Base-by-base conservation (phyloP, 2,888 invertebrate species). In the Coleophora flavipennella region DNA sequence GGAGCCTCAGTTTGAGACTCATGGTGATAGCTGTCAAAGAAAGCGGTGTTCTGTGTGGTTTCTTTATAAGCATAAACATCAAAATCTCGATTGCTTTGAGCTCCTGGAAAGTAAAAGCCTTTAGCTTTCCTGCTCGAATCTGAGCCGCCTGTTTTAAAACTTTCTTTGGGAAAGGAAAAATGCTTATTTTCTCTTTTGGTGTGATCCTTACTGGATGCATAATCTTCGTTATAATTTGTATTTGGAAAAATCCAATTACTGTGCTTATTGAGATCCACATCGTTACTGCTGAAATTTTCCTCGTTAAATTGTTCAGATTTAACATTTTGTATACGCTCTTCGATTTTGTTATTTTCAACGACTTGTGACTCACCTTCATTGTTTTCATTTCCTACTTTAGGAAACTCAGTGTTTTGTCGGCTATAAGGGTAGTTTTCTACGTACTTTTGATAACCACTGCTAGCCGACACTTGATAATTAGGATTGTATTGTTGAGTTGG, bases 321-420 rank as follows among this genome's bases (percentile, higher is more conserved):
- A 43, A 25, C 36, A 31, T 73, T 77, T 55, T 79, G 72, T 45
- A 80, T 77, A 9, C 79, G 61, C 49, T 64, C 69, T 44, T 79
- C 58, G 31, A 70, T 68, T 47, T 48, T 48, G 14, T 51, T 52
- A 11, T 1, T 9, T 9, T 31, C 29, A 4, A 20, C 20, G 20
- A 42, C 44, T 26, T 50, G 39, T 20, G 44, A 40, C 13, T 45
- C 37, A 13, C 43, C 46, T n/a, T 46, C 31, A 29, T 44, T 33
- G 39, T 51, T 51, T 48, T 49, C 65, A 33, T 44, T 60, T 46
- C 40, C 48, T 31, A 51, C 46, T 33, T 48, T 44, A 37, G 56
- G 58, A n/a, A 41, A 38, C 11, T 55, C 54, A 35, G 57, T 48
- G 13, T 50, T 51, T 27, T 58, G 53, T 44, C 55, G 51, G n/a